Base-by-base conservation (phyloP, 1,140 invertebrate genomes). In the Hypothenemus hampei region DNA sequence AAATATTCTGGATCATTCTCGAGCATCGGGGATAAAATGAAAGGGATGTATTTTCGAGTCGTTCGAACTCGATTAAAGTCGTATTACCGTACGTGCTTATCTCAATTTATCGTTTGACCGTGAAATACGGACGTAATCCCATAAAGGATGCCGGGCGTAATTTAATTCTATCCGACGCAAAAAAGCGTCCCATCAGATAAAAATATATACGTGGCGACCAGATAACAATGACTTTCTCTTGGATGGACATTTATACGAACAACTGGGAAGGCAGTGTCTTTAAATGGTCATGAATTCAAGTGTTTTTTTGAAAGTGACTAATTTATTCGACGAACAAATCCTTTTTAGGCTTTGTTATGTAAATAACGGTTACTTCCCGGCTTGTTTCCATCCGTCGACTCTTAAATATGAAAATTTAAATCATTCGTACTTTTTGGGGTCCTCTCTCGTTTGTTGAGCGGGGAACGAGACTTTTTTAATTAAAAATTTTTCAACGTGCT, bases 81-180 rank as follows among this genome's bases (percentile, higher is more conserved):
- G 35, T 16, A 37, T 37, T 37, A 37, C 35, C n/a, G 35, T 15
- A 37, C 11, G 8, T 37, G 35, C 35, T 37, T 37, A 37, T 37
- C 35, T 37, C 35, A 37, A 37, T 37, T 37, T 37, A 37, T 37
- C 35, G 35, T 37, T 16, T 37, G 35, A 37, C 35, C 35, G 35
- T 37, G 35, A 37, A 37, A 37, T 37, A 37, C 35, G 35, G 16
- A n/a, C 11, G 35, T 37, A 37, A 37, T 37, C 35, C 35, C 15
- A 16, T 37, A 37, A 37, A 37, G 35, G 40, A 43, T 21, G 40
- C 22, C 40, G 21, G 21, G 23, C 40, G 40, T 43, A 43, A 43
- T 43, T 43, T 16, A 43, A 43, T 43, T 43, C 22, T 43, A 22
- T 43, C 40, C 23, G 7, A 11, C 23, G 40, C 19, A 43, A 43